A percentile compares a stretch with the other conserved stretches of the same genome.
These are phyloP conservation scores for Rutilus rutilus DNA, from an alignment of 2,113 vertebrate genomes.

Conservation along the genomic window DNA sequence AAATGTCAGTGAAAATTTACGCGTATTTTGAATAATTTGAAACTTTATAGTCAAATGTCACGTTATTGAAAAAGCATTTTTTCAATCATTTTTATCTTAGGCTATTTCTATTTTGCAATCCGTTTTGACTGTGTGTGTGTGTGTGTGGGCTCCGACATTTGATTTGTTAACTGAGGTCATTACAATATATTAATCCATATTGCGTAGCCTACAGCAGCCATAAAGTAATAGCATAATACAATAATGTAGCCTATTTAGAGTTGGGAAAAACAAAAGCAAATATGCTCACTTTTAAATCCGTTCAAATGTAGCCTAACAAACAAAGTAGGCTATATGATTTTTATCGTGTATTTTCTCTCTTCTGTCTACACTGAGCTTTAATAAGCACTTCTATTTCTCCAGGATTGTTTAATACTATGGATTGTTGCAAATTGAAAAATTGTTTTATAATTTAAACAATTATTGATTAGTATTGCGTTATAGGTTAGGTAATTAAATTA, in stretches of 20 bases:
- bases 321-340: background rate
- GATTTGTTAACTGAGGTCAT: slow-evolving; percentile 5
- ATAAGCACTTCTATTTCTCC: background rate
- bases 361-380: background rate
- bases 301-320: background rate
- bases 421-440: too few relatives aligned
- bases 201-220: too few relatives aligned
- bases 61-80: background rate
- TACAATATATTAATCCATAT: background rate
- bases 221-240: background rate
- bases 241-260: background rate
- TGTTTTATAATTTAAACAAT: background rate
- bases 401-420: background rate
- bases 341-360: background rate
- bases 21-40: background rate
- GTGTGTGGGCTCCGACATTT: background rate
- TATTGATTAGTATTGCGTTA: background rate
- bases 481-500: too few relatives aligned
- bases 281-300: background rate
- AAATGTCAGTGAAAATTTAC: background rate
- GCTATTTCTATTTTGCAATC: background rate
- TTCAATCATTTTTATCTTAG: too few relatives aligned
- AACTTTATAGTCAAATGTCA: background rate
- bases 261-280: background rate
- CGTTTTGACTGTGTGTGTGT: background rate